A percentile compares a stretch with the other conserved stretches of the same genome.
These are phyloP conservation scores for Gymnogyps californianus DNA, from an alignment of 2,113 vertebrate genomes.

Conservation along the genomic window DNA sequence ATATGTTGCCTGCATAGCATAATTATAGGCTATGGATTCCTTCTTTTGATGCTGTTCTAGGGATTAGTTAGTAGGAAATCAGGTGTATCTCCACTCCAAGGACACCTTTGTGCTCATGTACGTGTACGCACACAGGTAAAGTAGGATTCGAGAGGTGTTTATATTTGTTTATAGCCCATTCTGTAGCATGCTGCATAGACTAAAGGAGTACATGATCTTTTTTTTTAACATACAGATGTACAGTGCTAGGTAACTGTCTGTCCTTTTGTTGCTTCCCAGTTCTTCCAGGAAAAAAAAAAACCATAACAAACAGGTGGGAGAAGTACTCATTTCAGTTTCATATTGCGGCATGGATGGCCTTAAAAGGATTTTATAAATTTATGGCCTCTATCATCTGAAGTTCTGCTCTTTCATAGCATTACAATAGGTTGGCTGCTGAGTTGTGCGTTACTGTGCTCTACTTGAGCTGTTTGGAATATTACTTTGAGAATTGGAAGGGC, in stretches of 20 bases:
- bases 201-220: background rate
- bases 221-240: background rate
- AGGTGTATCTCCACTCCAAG: background rate
- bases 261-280: background rate
- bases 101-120: background rate
- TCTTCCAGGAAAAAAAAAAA: background rate
- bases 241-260: background rate
- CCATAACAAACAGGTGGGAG: background rate
- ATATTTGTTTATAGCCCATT: background rate
- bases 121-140: background rate
- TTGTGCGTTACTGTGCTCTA: slow-evolving; percentile 33
- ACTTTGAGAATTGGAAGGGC: slow-evolving; percentile 72
- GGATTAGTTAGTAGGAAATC: background rate
- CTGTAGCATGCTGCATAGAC: background rate
- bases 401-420: slow-evolving; percentile 33
- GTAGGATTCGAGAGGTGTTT: background rate
- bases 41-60: background rate
- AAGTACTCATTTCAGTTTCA: slow-evolving; percentile 48
- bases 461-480: slow-evolving; percentile 75
- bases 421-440: slow-evolving; percentile 30
- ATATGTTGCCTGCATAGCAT: background rate
- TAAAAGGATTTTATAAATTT: slow-evolving; percentile 66
- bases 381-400: slow-evolving; percentile 14
- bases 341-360: background rate
- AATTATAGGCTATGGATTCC: background rate